Percentiles rank a stretch among this genome's conserved stretches.
These are phyloP conservation scores for Tenthredo livida DNA, from an alignment of 2,888 invertebrate genomes.

Conservation along the genomic window DNA sequence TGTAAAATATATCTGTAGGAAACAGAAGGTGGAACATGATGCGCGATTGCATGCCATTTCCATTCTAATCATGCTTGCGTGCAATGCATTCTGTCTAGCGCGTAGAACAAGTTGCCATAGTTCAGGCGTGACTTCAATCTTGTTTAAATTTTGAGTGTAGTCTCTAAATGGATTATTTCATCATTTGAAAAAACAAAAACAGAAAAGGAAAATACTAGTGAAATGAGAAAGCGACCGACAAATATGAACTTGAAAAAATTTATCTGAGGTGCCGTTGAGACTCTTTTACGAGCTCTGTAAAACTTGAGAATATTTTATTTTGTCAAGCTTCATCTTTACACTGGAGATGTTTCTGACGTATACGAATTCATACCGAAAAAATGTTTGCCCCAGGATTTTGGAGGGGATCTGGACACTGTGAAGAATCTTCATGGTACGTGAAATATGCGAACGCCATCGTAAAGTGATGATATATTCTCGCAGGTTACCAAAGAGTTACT, in stretches of 20 bases:
- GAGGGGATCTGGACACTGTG: constrained; percentile 79
- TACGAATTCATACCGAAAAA: constrained; percentile 80
- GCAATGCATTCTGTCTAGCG: constrained; percentile 4
- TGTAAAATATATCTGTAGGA: neutral
- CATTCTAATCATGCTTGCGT: constrained; percentile 21
- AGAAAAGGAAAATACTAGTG: neutral
- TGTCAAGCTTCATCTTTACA: constrained; percentile 83
- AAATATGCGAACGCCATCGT: neutral
- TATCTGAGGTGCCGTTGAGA: neutral
- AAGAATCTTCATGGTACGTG: constrained; percentile 67
- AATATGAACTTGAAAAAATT: neutral
- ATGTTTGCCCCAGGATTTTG: constrained; percentile 82
- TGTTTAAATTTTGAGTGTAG: neutral
- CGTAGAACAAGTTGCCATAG: neutral
- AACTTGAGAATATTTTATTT: constrained; percentile 49
- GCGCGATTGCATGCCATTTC: neutral
- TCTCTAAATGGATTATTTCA: neutral
- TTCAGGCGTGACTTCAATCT: constrained; percentile 2
- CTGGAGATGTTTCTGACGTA: constrained; percentile 79
- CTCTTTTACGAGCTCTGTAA: neutral
- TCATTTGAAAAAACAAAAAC: neutral
- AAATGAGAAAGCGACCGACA: neutral
- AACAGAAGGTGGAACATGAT: neutral
- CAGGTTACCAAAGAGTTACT: neutral
- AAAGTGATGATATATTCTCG: constrained; percentile 4